Conservation (phyloP, 1,140 invertebrate species). For the Drosophila navojoa region DNA sequence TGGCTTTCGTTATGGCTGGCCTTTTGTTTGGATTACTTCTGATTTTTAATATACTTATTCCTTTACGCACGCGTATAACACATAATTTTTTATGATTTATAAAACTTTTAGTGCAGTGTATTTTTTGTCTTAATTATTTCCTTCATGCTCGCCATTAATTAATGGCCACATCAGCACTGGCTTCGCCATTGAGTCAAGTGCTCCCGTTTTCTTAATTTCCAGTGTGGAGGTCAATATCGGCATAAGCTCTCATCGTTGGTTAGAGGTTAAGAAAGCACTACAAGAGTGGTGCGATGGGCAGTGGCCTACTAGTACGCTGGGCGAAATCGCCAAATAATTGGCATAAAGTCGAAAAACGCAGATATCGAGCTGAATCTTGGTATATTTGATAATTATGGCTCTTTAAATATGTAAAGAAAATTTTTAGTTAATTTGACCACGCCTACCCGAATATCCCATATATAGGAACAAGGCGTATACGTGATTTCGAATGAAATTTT, state of each 20-base stretch:
- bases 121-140: constrained; percentile 72
- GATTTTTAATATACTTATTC: constrained; percentile 28
- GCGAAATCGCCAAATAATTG: too few species aligned
- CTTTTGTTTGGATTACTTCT: constrained; percentile 2
- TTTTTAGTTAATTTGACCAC: too few species aligned
- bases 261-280: not conserved
- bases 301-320: too few species aligned
- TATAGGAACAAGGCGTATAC: too few species aligned
- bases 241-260: not conserved
- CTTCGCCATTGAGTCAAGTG: not conserved
- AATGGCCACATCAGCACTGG: constrained; percentile 54
- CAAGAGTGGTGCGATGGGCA: not conserved
- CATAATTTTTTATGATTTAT: constrained; percentile 82
- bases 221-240: constrained; percentile 23
- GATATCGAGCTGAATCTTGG: too few species aligned
- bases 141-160: constrained; percentile 71
- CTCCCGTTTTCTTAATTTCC: constrained; percentile 4
- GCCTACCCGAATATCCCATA: too few species aligned
- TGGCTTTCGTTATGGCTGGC: not conserved
- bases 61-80: constrained; percentile 62
- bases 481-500: too few species aligned
- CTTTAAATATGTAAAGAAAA: too few species aligned
- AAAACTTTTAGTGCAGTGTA: constrained; percentile 47
- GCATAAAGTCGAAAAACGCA: too few species aligned
- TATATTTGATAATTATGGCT: too few species aligned